A percentile compares a stretch with the other conserved stretches of the same genome.
phyloP scores from a whole-genome alignment of 2,888 invertebrate species.

The Andrena trimmerana region DNA sequence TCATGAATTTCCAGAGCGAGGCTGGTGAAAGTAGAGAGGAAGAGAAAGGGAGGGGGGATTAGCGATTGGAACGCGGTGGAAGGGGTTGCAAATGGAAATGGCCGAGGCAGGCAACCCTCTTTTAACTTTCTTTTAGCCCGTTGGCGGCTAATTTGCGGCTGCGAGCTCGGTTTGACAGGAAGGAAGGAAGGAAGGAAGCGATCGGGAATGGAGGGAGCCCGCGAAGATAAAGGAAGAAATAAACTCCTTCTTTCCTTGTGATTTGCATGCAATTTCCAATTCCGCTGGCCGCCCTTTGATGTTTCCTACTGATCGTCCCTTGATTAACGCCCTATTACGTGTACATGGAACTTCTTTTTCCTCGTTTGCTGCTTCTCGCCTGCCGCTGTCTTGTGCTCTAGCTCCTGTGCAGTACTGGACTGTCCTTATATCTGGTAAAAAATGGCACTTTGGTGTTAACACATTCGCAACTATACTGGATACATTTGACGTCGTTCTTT shows the following conservation, averaged over 20 bases:
- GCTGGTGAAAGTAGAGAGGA: not conserved
- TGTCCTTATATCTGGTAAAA: too few relatives aligned
- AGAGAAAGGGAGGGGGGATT: conserved; percentile 22
- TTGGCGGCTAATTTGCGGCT: conserved; percentile 78
- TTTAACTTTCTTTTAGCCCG: conserved; percentile 77
- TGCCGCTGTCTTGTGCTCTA: too few relatives aligned
- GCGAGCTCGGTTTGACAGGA: conserved; percentile 78
- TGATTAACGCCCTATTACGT: conserved; percentile 63
- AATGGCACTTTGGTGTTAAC: too few relatives aligned
- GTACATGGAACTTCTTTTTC: conserved; percentile 21
- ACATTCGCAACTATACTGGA: too few relatives aligned
- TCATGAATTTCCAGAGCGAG: conserved; percentile 52
- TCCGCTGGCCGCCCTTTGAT: conserved; percentile 73
- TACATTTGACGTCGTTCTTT: too few relatives aligned
- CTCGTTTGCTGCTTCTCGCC: not conserved
- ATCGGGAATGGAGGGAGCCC: conserved; percentile 65
- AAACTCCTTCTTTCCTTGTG: conserved; percentile 74
- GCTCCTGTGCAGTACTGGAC: too few relatives aligned
- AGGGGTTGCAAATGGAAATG: conserved; percentile 60
- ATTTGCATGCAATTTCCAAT: conserved; percentile 78
- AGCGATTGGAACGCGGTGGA: conserved; percentile 35
- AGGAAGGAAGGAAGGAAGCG: conserved; percentile 74
- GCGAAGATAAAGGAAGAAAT: conserved; percentile 69
- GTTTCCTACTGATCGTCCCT: conserved; percentile 63
- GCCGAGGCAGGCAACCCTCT: conserved; percentile 63